Evolutionary conservation across 2,888 invertebrate species (phyloP).

Genomic region (Tuta absoluta): DNA sequence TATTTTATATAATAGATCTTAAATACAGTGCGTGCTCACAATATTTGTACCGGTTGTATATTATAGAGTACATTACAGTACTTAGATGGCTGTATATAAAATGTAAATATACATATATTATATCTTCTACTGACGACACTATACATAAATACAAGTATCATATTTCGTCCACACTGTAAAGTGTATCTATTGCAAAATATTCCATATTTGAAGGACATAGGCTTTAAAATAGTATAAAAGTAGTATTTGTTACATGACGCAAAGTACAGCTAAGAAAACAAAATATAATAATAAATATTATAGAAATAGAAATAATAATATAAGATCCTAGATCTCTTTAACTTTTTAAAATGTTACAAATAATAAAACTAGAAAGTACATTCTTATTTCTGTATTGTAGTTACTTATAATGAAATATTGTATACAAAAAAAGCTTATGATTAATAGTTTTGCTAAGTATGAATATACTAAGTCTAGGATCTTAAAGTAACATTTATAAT

Average conservation of each 20-base stretch:
- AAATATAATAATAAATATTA: neutral
- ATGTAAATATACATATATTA: slow-evolving; percentile 29
- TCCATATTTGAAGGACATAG: slow-evolving; percentile 30
- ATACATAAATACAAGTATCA: slow-evolving; percentile 50
- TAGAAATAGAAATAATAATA: neutral
- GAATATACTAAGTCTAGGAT: neutral
- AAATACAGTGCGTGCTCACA: neutral
- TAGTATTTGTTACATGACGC: slow-evolving; percentile 14
- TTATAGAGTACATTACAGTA: neutral
- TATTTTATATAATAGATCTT: neutral
- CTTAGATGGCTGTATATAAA: slow-evolving; percentile 23
- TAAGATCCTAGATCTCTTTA: neutral
- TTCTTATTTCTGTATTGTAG: too few relatives aligned
- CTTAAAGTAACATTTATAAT: neutral
- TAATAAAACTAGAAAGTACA: too few relatives aligned
- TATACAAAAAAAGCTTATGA: slow-evolving; percentile 46
- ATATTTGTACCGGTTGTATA: neutral
- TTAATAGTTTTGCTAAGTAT: slow-evolving; percentile 32
- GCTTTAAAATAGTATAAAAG: slow-evolving; percentile 39
- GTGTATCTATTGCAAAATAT: slow-evolving; percentile 55
- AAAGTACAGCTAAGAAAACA: neutral
- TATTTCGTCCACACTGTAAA: slow-evolving; percentile 71
- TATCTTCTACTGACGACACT: neutral
- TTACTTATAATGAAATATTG: slow-evolving; percentile 3
- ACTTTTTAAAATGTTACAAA: neutral